Evolutionary conservation across 2,888 invertebrate genomes (phyloP).

Genomic region (Lamellibrachia satsuma): DNA sequence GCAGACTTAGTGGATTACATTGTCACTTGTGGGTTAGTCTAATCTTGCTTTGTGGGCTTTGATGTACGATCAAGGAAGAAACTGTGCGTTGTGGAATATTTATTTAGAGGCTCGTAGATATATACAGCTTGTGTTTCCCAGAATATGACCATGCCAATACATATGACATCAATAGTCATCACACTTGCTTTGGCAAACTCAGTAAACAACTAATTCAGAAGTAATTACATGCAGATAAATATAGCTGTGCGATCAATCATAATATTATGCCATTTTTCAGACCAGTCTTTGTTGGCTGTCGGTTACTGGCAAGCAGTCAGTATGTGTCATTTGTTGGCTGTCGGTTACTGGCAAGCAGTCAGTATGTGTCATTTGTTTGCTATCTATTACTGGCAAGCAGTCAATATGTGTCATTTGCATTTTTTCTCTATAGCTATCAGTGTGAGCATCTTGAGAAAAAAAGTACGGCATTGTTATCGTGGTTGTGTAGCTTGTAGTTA

Average conservation of each 20-base stretch:
- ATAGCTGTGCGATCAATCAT: background rate
- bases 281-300: background rate
- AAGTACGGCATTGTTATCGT: background rate
- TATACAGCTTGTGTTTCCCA: background rate
- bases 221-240: background rate
- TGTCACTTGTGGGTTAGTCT: background rate
- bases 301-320: too few relatives aligned
- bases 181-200: background rate
- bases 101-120: background rate
- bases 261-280: background rate
- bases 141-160: background rate
- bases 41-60: background rate
- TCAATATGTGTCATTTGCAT: background rate
- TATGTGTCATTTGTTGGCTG: too few relatives aligned
- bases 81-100: background rate
- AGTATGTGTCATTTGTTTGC: background rate
- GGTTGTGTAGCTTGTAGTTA: background rate
- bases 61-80: background rate
- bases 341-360: background rate
- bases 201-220: background rate
- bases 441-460: background rate
- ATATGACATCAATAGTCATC: background rate
- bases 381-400: background rate
- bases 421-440: background rate
- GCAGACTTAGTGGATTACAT: background rate